A percentile compares a stretch with the other conserved stretches of the same genome.
Conservation (phyloP, 2,797 vertebrate genomes). For the Cyprinella venusta region DNA sequence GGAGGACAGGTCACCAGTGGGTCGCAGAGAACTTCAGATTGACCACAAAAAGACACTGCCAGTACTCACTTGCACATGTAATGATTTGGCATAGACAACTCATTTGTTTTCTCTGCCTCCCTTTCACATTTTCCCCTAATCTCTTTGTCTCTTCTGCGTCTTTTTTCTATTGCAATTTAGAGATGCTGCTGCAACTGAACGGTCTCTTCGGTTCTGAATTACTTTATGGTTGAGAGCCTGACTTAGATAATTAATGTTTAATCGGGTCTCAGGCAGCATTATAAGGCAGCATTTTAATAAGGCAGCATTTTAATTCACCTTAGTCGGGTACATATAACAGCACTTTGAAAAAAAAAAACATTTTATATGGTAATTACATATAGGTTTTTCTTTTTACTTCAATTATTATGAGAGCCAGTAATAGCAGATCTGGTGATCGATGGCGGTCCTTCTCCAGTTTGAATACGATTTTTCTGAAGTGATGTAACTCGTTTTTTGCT, state of each 20-base stretch:
- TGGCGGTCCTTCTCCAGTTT: too few relatives aligned
- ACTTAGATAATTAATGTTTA: constrained; percentile 28
- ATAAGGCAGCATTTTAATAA: too few relatives aligned
- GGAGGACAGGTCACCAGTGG: constrained; percentile 20
- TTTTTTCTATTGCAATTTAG: constrained; percentile 3
- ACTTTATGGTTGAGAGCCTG: constrained; percentile 22
- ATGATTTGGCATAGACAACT: not conserved
- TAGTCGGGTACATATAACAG: too few relatives aligned
- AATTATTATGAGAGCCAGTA: too few relatives aligned
- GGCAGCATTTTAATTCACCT: too few relatives aligned
- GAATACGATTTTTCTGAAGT: too few relatives aligned
- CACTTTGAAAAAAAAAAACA: too few relatives aligned
- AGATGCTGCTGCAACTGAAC: constrained; percentile 3
- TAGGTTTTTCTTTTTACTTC: too few relatives aligned
- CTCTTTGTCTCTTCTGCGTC: not conserved
- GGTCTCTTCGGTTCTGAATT: constrained; percentile 10
- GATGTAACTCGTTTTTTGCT: too few relatives aligned
- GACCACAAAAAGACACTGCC: constrained; percentile 23
- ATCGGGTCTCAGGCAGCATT: too few relatives aligned
- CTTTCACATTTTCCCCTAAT: not conserved
- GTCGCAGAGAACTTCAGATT: constrained; percentile 14
- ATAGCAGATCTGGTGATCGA: too few relatives aligned
- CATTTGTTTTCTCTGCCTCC: not conserved
- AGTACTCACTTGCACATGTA: constrained; percentile 4
- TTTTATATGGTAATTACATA: too few relatives aligned